A percentile compares a stretch with the other conserved stretches of the same genome.
Conservation (phyloP, 2,888 invertebrate genomes). For the Hoplodrina ambigua region DNA sequence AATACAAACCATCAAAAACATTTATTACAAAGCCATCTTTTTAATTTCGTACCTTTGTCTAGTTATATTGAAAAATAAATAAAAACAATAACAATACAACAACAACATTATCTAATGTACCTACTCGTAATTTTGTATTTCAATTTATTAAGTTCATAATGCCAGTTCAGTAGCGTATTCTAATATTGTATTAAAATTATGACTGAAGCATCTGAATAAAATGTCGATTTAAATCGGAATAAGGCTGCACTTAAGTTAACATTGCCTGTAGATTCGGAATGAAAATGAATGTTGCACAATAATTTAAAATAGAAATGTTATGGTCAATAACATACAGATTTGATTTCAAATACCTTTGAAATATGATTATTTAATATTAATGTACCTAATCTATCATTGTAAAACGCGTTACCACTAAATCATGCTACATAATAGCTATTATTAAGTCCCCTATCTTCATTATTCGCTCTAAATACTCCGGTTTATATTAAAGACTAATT, state of each 20-base stretch:
- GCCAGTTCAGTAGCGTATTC: conserved; percentile 2
- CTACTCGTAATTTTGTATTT: not conserved
- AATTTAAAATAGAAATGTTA: conserved; percentile 30
- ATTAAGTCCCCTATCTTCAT: conserved; percentile 41
- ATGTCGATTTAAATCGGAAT: conserved; percentile 36
- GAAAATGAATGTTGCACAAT: conserved; percentile 25
- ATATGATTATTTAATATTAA: conserved; percentile 25
- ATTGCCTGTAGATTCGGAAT: conserved; percentile 30
- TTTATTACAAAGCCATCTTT: too few relatives aligned
- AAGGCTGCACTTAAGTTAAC: conserved; percentile 29
- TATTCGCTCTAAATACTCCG: conserved; percentile 53
- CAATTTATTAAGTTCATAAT: conserved; percentile 8
- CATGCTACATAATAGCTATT: conserved; percentile 31
- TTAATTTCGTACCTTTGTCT: too few relatives aligned
- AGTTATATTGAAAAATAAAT: too few relatives aligned
- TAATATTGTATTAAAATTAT: conserved; percentile 35
- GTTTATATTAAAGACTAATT: conserved; percentile 42
- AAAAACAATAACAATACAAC: too few relatives aligned
- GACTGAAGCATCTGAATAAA: conserved; percentile 43
- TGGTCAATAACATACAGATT: conserved; percentile 1
- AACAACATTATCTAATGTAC: too few relatives aligned
- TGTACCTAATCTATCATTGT: conserved; percentile 25
- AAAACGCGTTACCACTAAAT: conserved; percentile 35
- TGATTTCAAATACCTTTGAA: conserved; percentile 11
- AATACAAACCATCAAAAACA: too few relatives aligned